Percentiles rank a stretch among this genome's conserved stretches.
phyloP scores from a whole-genome alignment of 1,140 invertebrate species.

The Drosophila tropicalis region DNA sequence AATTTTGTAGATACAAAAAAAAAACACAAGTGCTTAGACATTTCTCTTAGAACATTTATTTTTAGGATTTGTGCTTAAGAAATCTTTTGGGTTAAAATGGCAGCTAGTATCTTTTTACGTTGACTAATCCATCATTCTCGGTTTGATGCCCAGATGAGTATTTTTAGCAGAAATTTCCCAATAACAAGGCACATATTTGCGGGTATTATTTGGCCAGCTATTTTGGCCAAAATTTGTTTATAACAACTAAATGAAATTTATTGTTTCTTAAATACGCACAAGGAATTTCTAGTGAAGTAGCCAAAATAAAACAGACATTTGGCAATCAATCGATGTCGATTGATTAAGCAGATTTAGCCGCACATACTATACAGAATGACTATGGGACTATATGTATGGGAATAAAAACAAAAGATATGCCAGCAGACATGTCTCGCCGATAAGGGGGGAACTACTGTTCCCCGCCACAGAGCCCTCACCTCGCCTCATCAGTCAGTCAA shows the following conservation, averaged over 20 bases:
- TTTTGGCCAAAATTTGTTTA: constrained; percentile 51
- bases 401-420: constrained; percentile 8
- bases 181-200: constrained; percentile 42
- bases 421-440: constrained; percentile 7
- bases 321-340: constrained; percentile 11
- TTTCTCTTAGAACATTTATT: constrained; percentile 7
- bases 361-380: no score
- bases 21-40: not conserved
- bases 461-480: not conserved
- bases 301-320: constrained; percentile 21
- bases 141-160: constrained; percentile 15
- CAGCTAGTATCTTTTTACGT: not conserved
- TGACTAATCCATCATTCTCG: not conserved
- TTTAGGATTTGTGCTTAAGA: not conserved
- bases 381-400: not conserved
- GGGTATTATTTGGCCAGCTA: constrained; percentile 21
- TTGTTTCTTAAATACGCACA: constrained; percentile 33
- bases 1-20: no score
- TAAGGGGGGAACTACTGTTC: not conserved
- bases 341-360: not conserved
- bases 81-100: not conserved
- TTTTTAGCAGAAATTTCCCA: constrained; percentile 31
- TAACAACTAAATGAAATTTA: constrained; percentile 26
- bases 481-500: constrained; percentile 25
- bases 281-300: constrained; percentile 31